A percentile compares a stretch with the other conserved stretches of the same genome.
Conservation (phyloP, 2,113 vertebrate genomes). For the Scopus umbretta region DNA sequence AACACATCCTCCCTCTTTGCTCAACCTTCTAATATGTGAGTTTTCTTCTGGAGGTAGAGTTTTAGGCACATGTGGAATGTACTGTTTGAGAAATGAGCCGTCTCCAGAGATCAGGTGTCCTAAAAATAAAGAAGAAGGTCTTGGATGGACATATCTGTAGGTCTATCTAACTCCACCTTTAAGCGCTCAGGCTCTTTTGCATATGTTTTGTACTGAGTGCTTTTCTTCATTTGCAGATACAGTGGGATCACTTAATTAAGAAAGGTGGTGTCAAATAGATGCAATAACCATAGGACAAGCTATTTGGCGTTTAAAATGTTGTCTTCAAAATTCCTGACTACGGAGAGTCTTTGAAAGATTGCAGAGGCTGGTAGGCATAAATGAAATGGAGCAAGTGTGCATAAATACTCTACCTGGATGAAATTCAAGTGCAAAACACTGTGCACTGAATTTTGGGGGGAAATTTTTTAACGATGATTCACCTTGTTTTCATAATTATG, state of each 20-base stretch:
- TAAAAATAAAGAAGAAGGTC: not conserved
- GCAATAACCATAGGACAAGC: not conserved
- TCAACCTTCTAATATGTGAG: fast-evolving
- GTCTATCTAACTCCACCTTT: not conserved
- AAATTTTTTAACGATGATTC: not conserved
- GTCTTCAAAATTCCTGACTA: not conserved
- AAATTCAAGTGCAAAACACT: not conserved
- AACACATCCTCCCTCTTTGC: not conserved
- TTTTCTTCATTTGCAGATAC: not conserved
- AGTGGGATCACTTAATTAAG: not conserved
- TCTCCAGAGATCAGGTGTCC: not conserved
- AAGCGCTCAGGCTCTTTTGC: not conserved
- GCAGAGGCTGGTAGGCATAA: not conserved
- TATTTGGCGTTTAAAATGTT: not conserved
- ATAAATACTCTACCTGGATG: not conserved
- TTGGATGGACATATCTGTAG: not conserved
- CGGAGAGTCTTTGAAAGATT: not conserved
- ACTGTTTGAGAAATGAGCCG: not conserved
- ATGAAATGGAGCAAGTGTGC: not conserved
- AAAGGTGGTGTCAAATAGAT: not conserved
- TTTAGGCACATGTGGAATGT: not conserved
- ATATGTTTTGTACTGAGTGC: not conserved
- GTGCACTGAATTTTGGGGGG: not conserved
- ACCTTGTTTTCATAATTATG: not conserved
- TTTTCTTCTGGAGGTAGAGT: not conserved